A percentile compares a stretch with the other conserved stretches of the same genome.
phyloP scores from a whole-genome alignment of 2,888 invertebrate species.

The Tinea trinotella region DNA sequence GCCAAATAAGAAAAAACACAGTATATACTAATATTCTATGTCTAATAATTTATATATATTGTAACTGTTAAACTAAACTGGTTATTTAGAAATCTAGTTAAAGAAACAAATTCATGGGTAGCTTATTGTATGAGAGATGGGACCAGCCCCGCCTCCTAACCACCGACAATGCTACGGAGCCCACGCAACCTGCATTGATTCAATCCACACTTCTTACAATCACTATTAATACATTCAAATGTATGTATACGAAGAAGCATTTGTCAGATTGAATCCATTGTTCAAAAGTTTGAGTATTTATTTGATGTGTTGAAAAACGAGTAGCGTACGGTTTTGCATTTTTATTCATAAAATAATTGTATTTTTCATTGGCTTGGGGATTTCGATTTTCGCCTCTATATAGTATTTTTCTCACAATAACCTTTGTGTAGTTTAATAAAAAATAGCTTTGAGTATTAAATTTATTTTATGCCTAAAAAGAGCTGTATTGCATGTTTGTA shows the following conservation, averaged over 20 bases:
- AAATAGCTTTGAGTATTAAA: no score
- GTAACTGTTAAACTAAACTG: background rate
- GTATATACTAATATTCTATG: no score
- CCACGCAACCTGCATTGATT: slow-evolving; percentile 13
- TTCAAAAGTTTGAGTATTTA: background rate
- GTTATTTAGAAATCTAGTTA: background rate
- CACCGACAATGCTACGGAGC: background rate
- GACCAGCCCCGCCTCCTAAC: slow-evolving; percentile 3
- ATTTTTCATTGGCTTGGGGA: no score
- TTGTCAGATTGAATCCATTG: background rate
- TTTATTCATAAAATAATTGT: no score
- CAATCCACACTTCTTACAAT: slow-evolving; percentile 7
- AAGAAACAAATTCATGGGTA: background rate
- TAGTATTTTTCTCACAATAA: no score
- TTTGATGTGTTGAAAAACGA: background rate
- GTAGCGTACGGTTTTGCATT: no score
- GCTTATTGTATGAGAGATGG: background rate
- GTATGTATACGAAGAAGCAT: background rate
- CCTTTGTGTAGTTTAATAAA: no score
- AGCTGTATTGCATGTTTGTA: no score
- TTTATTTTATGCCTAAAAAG: no score
- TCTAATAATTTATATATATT: background rate
- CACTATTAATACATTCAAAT: background rate
- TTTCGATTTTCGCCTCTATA: no score
- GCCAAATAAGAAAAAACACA: no score